Conservation (phyloP, 2,797 vertebrate species). For the Enteromius fasciolatus region DNA sequence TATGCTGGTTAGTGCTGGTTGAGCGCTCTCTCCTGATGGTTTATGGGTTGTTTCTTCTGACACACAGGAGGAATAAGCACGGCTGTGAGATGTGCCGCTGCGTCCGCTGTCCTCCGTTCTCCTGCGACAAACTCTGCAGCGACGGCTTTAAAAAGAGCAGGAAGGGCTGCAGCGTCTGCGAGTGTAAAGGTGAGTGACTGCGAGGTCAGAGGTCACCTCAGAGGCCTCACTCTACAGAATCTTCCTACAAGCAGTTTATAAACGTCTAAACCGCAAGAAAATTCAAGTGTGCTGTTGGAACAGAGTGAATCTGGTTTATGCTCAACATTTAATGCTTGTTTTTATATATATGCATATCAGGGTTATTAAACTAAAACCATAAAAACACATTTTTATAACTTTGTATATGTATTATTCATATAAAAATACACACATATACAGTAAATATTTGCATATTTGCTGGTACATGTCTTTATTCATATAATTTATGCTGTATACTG, state of each 20-base stretch:
- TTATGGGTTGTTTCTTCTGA: background rate
- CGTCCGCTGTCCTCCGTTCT: constrained; percentile 82
- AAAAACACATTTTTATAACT: background rate
- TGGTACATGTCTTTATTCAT: too few species aligned
- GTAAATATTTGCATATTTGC: too few species aligned
- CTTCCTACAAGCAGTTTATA: background rate
- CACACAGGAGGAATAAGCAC: constrained; percentile 85
- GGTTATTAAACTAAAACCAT: background rate
- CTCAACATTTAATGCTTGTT: background rate
- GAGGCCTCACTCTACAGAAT: background rate
- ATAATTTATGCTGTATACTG: too few species aligned
- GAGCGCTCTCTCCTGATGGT: background rate
- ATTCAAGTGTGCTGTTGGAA: background rate
- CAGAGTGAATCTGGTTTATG: background rate
- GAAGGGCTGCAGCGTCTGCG: constrained; percentile 82
- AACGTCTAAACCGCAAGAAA: background rate
- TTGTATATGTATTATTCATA: too few species aligned
- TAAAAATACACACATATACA: too few species aligned
- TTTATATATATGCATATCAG: background rate
- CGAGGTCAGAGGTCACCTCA: background rate
- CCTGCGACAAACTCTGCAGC: constrained; percentile 80
- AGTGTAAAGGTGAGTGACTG: constrained; percentile 76
- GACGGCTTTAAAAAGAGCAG: constrained; percentile 79
- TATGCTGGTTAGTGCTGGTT: background rate
- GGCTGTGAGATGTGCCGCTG: constrained; percentile 87